Base-by-base conservation (phyloP, 1,140 invertebrate species). In the Heterodera carotae region DNA sequence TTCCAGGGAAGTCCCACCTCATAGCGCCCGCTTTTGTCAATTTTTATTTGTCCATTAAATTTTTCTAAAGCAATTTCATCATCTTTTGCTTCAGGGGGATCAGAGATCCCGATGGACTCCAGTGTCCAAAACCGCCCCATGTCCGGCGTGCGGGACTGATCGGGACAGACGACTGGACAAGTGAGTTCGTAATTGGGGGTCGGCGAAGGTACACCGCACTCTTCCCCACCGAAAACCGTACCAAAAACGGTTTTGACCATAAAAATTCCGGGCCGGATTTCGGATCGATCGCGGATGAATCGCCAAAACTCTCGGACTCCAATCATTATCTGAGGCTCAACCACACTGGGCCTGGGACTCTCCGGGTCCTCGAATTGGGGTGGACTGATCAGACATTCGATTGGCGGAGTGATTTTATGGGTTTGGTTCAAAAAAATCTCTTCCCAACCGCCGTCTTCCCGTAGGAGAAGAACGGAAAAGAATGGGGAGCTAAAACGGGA, bases 251-350 rank as follows among this genome's bases (percentile, higher is more conserved):
- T 69, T 12, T 36, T 15, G 3, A 69, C 7, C 2, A 15, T 10
- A 25, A 69, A 31, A 8, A 48, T 33, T 31, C 31, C 27, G 3
- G 36, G 36, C 10, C 25, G 25, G 25, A 48, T 69, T 53, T 69
- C 53, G 8, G 29, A 8, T 15, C 8, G 48, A 53, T 53, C 31
- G 2, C 12, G 27, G 12, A 69, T 48, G 10, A 69, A 34, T 34
- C 68, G 5, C 68, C 68, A 69, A 36, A 69, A 69, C 7, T 69
- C 68, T 34, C 31, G n/a, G 10, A 69, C 8, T 10, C 68, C 68
- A 2, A 69, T 25, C 31, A 69, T 27, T 2, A 69, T 69, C 15
- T 34, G 22, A 1, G 68, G 68, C 34, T 69, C 68, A 5, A 53
- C 5, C 7, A 7, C 2, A 12, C 15, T 2, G 8, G 48, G 7